Percentiles rank a stretch among this genome's conserved stretches.
phyloP scores from a whole-genome alignment of 92 coral and sea anemone species.

The Epizoanthus fatuus region DNA sequence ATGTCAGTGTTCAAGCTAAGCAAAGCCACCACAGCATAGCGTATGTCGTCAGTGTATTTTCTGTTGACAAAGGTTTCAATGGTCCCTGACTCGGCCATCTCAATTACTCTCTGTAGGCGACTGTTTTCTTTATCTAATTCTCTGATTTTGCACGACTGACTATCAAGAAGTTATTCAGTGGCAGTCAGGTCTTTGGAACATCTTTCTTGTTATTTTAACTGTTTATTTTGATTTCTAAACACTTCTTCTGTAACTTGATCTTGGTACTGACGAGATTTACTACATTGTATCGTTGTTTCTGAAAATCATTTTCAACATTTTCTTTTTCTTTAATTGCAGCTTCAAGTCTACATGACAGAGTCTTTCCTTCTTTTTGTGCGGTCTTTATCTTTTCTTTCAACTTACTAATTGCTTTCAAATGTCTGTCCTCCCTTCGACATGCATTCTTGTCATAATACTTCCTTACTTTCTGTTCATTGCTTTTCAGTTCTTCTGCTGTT shows the following conservation, averaged over 20 bases:
- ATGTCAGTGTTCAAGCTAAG: background rate
- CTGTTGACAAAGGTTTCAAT: background rate
- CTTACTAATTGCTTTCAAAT: too few relatives aligned
- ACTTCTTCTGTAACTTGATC: background rate
- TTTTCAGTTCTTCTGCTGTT: background rate
- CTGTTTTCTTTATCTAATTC: background rate
- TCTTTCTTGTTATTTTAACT: background rate
- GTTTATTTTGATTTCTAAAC: background rate
- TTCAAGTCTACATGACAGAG: background rate
- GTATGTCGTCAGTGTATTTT: background rate
- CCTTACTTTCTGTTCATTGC: background rate
- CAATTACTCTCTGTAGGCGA: background rate
- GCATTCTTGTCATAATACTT: background rate
- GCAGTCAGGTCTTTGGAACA: too few relatives aligned
- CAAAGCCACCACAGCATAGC: background rate
- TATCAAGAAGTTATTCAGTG: too few relatives aligned
- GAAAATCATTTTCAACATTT: background rate
- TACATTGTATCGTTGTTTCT: background rate
- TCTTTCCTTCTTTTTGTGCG: too few relatives aligned
- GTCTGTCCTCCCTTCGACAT: too few relatives aligned
- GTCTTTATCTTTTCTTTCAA: too few relatives aligned
- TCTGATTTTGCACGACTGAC: too few relatives aligned
- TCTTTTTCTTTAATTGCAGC: slow-evolving; percentile 1
- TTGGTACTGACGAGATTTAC: background rate
- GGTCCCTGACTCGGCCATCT: background rate